Base-by-base conservation (phyloP, 2,888 invertebrate species). In the Uloborus plumipes region DNA sequence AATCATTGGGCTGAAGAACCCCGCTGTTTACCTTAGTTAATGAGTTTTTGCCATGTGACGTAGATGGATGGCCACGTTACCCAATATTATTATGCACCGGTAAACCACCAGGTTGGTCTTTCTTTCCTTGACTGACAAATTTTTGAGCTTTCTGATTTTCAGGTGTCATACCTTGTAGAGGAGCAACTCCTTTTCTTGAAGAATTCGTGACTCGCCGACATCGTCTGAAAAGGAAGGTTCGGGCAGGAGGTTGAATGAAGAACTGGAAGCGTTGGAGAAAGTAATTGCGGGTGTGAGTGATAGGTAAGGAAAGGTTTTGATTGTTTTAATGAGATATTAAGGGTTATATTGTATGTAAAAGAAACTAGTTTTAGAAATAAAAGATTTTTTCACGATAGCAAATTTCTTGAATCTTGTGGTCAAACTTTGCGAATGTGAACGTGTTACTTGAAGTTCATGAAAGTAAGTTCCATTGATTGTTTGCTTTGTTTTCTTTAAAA, bases 31-130 rank as follows among this genome's bases (percentile, higher is more conserved):
- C 80, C 64, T 67, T 71, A 73, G 69, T 74, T 80, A 80, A 80
- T 80, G 80, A 80, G 80, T 74, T 80, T 80, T 80, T 80, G 73
- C 64, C 22, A 69, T 73, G 55, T 80, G 80, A 80, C 80, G 73
- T 26, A 74, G 80, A 80, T 80, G 73, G 80, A 80, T 80, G 67
- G 26, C 31, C 14, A 55, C 22, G 69, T 13, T 69, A 67, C 80
- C 67, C 64, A 74, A 80, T 74, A 80, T 39, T 74, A 69, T 73
- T 80, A 80, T 58, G 58, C 69, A 64, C 51, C 67, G 26, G 47
- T 31, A 47, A 18, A 13, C 55, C 55, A 20, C 20, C n/a, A n/a
- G n/a, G 55, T 16, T 55, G 18, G 55, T 18, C 20, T 55, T 20
- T 55, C n/a, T 55, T n/a, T n/a, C 4, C 39, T 39, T 39, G 39